phyloP scores from a whole-genome alignment of 2,888 invertebrate genomes.

The Heteromyza rotundicornis region DNA sequence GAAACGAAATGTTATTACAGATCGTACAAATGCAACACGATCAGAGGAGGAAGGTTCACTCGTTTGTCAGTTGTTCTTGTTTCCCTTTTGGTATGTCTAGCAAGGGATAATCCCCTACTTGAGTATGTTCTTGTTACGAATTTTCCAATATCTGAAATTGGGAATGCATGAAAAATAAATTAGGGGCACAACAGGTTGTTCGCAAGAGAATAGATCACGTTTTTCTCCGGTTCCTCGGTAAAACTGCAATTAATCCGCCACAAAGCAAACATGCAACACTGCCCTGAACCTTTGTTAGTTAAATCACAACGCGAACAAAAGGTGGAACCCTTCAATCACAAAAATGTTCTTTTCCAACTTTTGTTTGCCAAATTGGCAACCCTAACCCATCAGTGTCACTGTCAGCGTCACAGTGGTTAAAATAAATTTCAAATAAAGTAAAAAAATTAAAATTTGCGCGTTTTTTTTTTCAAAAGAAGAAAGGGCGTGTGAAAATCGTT shows the following conservation, averaged over 20 bases:
- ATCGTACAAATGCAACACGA: neutral
- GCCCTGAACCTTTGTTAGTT: neutral
- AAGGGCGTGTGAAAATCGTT: neutral
- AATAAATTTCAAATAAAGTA: too few species aligned
- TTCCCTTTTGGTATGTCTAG: neutral
- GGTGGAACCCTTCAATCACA: neutral
- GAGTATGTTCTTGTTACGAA: neutral
- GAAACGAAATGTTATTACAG: neutral
- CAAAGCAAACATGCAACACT: too few species aligned
- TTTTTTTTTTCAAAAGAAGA: neutral
- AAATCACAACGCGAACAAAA: neutral
- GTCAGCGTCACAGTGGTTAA: neutral
- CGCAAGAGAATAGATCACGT: neutral
- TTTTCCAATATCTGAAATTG: neutral
- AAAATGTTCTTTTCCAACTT: neutral
- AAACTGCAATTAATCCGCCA: too few species aligned
- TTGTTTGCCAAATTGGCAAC: too few species aligned
- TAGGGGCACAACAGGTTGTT: neutral
- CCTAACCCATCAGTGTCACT: neutral
- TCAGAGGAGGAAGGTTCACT: neutral
- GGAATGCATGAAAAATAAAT: neutral
- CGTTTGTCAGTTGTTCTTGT: too few species aligned
- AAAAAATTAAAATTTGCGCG: too few species aligned
- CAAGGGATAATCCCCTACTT: conserved; percentile 1
- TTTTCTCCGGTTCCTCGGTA: neutral